Conservation (phyloP, 2,797 vertebrate species). For the Pseudopleuronectes americanus region DNA sequence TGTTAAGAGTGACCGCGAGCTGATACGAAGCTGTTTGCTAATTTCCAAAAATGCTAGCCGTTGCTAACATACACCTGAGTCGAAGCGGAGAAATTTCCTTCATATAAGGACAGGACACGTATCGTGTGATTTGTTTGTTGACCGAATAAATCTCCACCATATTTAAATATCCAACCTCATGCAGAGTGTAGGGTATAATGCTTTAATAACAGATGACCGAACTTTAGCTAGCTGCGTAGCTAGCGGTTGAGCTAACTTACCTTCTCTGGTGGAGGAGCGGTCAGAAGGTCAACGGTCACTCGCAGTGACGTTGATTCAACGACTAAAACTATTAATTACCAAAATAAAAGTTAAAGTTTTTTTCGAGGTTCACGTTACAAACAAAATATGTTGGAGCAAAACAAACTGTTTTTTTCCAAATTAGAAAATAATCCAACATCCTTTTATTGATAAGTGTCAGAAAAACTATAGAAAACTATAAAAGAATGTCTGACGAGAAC, state of each 20-base stretch:
- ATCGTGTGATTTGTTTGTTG: not conserved
- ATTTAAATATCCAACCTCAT: not conserved
- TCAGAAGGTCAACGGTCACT: constrained; percentile 18
- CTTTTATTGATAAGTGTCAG: no score
- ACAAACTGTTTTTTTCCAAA: not conserved
- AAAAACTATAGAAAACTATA: not conserved
- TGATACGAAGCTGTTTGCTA: not conserved
- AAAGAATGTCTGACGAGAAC: not conserved
- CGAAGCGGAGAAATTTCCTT: not conserved
- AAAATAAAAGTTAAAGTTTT: not conserved
- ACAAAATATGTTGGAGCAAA: not conserved
- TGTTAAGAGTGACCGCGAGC: no score
- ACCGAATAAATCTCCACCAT: rapidly evolving
- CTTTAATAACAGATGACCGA: not conserved
- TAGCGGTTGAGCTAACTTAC: not conserved
- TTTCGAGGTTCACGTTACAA: not conserved
- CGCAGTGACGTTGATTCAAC: no score
- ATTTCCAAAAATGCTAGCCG: constrained; percentile 1
- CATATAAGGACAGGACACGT: not conserved
- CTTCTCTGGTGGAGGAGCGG: rapidly evolving
- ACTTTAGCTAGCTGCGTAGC: not conserved
- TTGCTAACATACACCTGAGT: not conserved
- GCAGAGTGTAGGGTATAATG: not conserved
- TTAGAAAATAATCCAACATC: no score
- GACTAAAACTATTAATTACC: not conserved